These are phyloP conservation scores for Papilio polytes DNA, from an alignment of 1,140 invertebrate genomes.

Conservation along the genomic window DNA sequence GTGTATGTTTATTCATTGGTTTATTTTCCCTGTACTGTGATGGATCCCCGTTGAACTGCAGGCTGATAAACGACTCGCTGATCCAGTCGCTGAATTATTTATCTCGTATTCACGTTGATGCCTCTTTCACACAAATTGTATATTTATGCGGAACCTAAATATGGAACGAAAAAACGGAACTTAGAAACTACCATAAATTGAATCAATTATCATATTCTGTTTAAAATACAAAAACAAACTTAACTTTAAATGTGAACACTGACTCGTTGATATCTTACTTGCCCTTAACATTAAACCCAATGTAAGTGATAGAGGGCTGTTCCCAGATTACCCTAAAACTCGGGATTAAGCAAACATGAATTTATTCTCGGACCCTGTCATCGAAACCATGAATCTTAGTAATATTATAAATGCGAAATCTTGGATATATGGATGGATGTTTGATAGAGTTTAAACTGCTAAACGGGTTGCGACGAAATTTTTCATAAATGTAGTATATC, in stretches of 20 bases:
- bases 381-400: not conserved
- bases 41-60: constrained; percentile 15
- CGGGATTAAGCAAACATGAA: constrained; percentile 6
- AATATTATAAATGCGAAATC: not conserved
- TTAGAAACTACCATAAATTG: not conserved
- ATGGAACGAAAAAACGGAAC: not conserved
- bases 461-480: no score
- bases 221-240: not conserved
- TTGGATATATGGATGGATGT: no score
- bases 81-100: constrained; percentile 22
- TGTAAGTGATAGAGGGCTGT: not conserved
- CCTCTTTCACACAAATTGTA: constrained; percentile 18
- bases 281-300: not conserved
- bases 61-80: constrained; percentile 7
- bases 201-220: not conserved
- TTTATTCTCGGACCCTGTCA: not conserved
- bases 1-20: constrained; percentile 14
- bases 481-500: no score
- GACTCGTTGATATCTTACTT: not conserved
- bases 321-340: not conserved
- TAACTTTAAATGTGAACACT: not conserved
- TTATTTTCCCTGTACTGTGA: constrained; percentile 9
- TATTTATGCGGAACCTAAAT: constrained; percentile 1
- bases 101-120: constrained; percentile 21
- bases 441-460: no score